Percentiles rank a stretch among this genome's conserved stretches.
Evolutionary conservation across 2,888 invertebrate genomes (phyloP).

Genomic region (Clivina fossor): DNA sequence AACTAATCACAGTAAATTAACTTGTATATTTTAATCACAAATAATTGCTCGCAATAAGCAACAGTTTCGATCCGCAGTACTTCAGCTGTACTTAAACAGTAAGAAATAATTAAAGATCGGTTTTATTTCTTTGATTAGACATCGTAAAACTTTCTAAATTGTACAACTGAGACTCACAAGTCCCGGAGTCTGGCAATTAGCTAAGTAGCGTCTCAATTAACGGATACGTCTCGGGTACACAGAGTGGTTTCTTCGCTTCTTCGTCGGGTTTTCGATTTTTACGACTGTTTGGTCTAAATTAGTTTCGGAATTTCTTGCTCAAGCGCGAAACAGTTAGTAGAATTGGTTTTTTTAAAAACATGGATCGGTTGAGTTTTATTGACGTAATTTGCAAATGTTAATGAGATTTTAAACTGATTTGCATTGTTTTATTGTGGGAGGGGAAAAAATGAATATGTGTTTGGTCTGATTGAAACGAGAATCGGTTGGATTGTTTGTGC

Average conservation of each 20-base stretch:
- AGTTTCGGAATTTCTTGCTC: slow-evolving; percentile 29
- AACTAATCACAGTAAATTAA: too few species aligned
- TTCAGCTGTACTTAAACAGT: too few species aligned
- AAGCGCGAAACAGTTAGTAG: slow-evolving; percentile 7
- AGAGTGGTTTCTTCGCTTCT: too few species aligned
- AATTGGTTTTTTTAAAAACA: slow-evolving; percentile 22
- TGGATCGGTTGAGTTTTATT: slow-evolving; percentile 16
- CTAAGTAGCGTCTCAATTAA: slow-evolving; percentile 35
- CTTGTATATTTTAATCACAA: slow-evolving; percentile 30
- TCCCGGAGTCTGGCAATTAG: slow-evolving; percentile 32
- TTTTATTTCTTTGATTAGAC: slow-evolving; percentile 40
- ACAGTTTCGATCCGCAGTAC: slow-evolving; percentile 7
- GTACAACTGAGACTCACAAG: slow-evolving; percentile 41
- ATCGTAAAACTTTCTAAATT: slow-evolving; percentile 46
- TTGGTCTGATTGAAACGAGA: too few species aligned
- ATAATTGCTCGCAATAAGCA: too few species aligned
- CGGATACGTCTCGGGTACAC: too few species aligned
- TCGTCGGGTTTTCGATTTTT: too few species aligned
- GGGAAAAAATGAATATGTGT: slow-evolving; percentile 10
- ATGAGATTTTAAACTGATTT: slow-evolving; percentile 17
- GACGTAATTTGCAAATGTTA: slow-evolving; percentile 26
- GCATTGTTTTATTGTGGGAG: slow-evolving; percentile 12
- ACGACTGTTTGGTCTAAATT: slow-evolving; percentile 30
- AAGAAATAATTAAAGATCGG: slow-evolving; percentile 24
- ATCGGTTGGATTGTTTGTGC: neutral